Base-by-base conservation (phyloP, 2,888 invertebrate species). In the Phalera bucephala region DNA sequence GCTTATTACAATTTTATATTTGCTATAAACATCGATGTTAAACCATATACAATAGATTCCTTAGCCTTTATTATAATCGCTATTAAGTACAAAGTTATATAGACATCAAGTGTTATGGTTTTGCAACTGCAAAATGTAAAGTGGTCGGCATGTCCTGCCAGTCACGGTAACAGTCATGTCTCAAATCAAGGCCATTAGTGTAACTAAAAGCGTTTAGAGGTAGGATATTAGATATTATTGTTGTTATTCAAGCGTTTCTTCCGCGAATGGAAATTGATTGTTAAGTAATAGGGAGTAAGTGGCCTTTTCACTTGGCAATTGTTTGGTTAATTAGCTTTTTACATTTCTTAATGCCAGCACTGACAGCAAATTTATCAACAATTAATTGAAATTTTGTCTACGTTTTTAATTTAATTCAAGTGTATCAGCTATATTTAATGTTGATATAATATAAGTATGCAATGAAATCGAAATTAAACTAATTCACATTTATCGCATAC, bases 81-180 rank as follows among this genome's bases (percentile, higher is more conserved):
- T 11, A 23, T 36, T 45, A 38, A 29, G 31, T n/a, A 36, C 17
- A 11, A 10, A 45, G 20, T 35, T 14, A 9, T 20, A 11, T 17
- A 4, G 2, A 10, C 26, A 4, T 17, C n/a, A 2, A 26, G n/a
- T 5, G 5, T 4, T 4, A 21, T 3, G 17, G 33, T 19, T 14
- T 40, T 34, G 19, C 2, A 29, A 12, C 2, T 1, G 31, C 8
- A 41, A 19, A 17, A 33, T 37, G 2, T 33, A 36, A 23, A 12
- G 27, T 51, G 28, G 51, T 29, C 8, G 23, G 17, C 17, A 5
- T 12, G 33, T 40, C 45, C 33, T 38, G 35, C 37, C 28, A 38
- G 41, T 36, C 33, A 35, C 33, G 26, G 23, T 21, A 15, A 11
- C 7, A 25, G 11, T 13, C 13, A 13, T 26, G 27, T 11, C 14